Evolutionary conservation across 2,888 invertebrate genomes (phyloP).

Genomic region (Cephus pygmeus): DNA sequence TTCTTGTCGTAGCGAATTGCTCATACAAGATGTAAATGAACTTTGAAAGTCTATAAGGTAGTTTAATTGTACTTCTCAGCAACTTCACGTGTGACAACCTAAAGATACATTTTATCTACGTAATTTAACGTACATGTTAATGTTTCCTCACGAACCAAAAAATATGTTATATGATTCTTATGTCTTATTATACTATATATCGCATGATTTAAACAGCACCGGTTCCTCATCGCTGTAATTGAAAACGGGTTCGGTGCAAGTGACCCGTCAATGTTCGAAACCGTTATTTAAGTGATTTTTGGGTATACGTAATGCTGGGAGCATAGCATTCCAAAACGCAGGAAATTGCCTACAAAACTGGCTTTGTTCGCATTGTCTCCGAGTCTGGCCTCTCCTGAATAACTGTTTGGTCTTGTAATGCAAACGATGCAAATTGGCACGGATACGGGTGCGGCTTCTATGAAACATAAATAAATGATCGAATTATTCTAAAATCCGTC

Average conservation of each 20-base stretch:
- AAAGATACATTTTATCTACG: too few relatives aligned
- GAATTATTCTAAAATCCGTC: neutral
- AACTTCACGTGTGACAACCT: too few relatives aligned
- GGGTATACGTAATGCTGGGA: neutral
- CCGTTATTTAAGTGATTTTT: neutral
- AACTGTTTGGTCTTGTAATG: neutral
- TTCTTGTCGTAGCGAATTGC: neutral
- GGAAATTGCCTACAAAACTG: conserved; percentile 5
- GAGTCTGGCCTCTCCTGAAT: neutral
- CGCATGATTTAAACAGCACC: neutral
- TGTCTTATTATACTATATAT: neutral
- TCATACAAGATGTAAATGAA: too few relatives aligned
- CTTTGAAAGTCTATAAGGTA: too few relatives aligned
- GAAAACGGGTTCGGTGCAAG: neutral
- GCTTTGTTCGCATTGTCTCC: neutral
- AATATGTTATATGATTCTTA: neutral
- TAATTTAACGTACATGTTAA: too few relatives aligned
- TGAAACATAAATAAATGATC: neutral
- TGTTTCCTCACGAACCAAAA: neutral
- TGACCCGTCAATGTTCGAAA: neutral
- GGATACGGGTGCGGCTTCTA: neutral
- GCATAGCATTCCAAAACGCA: conserved; percentile 3
- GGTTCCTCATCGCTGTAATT: neutral
- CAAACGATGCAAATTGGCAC: neutral
- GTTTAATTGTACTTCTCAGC: too few relatives aligned